phyloP scores from a whole-genome alignment of 2,888 invertebrate genomes.

The Tetramorium bicarinatum region DNA sequence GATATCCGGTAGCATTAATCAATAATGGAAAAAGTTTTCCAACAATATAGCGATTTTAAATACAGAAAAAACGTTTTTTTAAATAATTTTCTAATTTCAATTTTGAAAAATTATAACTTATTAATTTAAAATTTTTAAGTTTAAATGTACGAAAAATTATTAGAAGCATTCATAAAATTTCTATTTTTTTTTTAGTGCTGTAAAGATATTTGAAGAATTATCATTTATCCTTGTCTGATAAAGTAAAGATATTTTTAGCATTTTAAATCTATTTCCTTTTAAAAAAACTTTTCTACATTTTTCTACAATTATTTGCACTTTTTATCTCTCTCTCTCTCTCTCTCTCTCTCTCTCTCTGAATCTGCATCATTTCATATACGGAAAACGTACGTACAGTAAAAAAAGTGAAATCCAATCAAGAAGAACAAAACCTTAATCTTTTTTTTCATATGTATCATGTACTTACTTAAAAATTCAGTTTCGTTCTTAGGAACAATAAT shows the following conservation, averaged over 20 bases:
- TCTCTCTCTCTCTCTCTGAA: too few species aligned
- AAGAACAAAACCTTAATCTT: too few species aligned
- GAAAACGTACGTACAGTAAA: background rate
- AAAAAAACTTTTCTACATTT: background rate
- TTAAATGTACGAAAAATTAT: background rate
- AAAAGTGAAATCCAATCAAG: background rate
- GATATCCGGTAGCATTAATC: background rate
- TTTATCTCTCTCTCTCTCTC: background rate
- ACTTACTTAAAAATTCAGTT: conserved; percentile 57
- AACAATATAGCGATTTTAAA: background rate
- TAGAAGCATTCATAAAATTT: background rate
- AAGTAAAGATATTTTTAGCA: background rate
- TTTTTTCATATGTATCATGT: background rate
- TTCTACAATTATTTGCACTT: background rate
- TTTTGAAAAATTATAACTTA: background rate
- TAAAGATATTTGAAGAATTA: background rate
- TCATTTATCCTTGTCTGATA: too few species aligned
- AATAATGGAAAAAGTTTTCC: background rate
- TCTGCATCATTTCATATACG: background rate
- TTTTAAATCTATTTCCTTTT: background rate
- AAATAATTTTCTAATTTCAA: background rate
- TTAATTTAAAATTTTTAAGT: background rate
- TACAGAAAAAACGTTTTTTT: background rate
- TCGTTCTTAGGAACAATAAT: conserved; percentile 28
- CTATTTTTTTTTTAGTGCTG: too few species aligned